Percentiles rank a stretch among this genome's conserved stretches.
phyloP scores from a whole-genome alignment of 2,113 vertebrate genomes.

The Jacana jacana region DNA sequence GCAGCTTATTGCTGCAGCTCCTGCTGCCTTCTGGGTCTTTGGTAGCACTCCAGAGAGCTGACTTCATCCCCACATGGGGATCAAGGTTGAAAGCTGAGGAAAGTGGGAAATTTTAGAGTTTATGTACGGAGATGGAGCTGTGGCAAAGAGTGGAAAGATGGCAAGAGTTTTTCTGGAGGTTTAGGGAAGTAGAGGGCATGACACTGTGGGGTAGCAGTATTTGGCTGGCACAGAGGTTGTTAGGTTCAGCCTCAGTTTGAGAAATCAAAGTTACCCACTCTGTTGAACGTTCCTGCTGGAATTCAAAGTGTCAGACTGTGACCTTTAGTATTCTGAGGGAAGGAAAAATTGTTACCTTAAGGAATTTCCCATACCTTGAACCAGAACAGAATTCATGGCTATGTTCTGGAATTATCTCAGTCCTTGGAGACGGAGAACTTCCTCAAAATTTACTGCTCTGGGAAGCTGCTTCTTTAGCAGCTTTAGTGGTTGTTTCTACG shows the following conservation, averaged over 20 bases:
- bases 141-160: background rate
- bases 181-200: background rate
- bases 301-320: conserved; percentile 34
- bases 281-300: background rate
- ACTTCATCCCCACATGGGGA: background rate
- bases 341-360: conserved; percentile 59
- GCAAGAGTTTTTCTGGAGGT: background rate
- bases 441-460: conserved; percentile 53
- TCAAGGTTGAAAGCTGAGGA: background rate
- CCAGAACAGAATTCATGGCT: conserved; percentile 35
- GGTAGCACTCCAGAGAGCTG: background rate
- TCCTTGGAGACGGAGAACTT: conserved; percentile 23
- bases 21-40: background rate
- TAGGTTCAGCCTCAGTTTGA: background rate
- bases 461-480: conserved; percentile 11
- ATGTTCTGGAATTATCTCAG: conserved; percentile 37
- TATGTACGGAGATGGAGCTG: background rate
- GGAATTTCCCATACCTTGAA: conserved; percentile 48
- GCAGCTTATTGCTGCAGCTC: background rate
- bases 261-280: background rate
- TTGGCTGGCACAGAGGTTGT: background rate
- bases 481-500: conserved; percentile 12
- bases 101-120: background rate
- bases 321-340: conserved; percentile 42
- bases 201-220: background rate